phyloP scores from a whole-genome alignment of 2,113 vertebrate genomes.

The Furnarius figulus region DNA sequence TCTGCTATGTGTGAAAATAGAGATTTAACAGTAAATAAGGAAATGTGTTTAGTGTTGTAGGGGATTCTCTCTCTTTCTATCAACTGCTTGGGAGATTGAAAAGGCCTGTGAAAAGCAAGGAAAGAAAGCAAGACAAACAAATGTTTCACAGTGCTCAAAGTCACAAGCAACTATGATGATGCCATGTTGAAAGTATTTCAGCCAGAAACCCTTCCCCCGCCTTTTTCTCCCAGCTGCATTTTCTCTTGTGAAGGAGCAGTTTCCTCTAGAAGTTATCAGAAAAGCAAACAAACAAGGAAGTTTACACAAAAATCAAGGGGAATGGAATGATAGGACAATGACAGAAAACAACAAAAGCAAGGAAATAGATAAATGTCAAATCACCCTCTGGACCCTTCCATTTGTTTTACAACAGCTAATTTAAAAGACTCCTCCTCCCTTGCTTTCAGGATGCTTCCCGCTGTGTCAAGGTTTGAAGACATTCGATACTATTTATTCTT shows the following conservation, averaged over 20 bases:
- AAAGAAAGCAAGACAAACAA: slow-evolving; percentile 4
- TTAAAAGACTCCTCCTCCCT: slow-evolving; percentile 38
- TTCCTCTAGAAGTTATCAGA: slow-evolving; percentile 58
- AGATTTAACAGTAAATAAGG: slow-evolving; percentile 25
- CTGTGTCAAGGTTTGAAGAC: slow-evolving; percentile 29
- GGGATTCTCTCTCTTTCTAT: background rate
- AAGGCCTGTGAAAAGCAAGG: background rate
- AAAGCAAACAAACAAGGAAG: slow-evolving; percentile 76
- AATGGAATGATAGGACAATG: slow-evolving; percentile 61
- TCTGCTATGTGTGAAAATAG: slow-evolving; percentile 18
- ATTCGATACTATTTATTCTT: slow-evolving; percentile 35
- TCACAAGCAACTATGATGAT: slow-evolving; percentile 28
- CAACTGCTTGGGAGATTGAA: background rate
- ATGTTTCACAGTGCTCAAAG: slow-evolving; percentile 28
- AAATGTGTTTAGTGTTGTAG: background rate
- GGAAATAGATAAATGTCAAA: slow-evolving; percentile 64
- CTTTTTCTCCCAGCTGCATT: slow-evolving; percentile 14
- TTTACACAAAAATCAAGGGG: slow-evolving; percentile 67
- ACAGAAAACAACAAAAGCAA: slow-evolving; percentile 68
- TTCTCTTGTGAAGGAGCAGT: slow-evolving; percentile 17
- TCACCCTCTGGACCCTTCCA: slow-evolving; percentile 25
- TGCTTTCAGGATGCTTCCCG: slow-evolving; percentile 8
- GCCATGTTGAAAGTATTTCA: slow-evolving; percentile 8
- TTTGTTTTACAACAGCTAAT: slow-evolving; percentile 61
- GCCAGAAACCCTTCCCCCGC: background rate